Conservation (phyloP, 1,140 invertebrate genomes). For the Atta texana region DNA sequence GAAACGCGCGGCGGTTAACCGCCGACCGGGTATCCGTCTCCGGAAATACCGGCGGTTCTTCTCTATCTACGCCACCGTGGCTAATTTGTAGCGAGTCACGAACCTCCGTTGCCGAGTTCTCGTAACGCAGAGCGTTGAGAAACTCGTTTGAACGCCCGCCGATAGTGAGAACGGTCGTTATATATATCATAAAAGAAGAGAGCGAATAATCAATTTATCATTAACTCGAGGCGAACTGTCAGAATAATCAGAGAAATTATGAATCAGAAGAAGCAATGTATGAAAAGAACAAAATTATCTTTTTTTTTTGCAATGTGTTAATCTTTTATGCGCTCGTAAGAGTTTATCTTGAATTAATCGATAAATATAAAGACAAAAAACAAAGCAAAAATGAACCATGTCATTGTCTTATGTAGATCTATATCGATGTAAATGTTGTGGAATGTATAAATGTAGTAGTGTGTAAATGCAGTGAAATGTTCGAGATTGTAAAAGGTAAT, state of each 20-base stretch:
- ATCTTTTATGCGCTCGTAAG: neutral
- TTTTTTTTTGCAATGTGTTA: neutral
- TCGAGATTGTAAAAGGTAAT: neutral
- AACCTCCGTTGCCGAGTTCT: constrained; percentile 18
- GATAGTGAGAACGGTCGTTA: constrained; percentile 27
- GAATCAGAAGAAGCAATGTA: neutral
- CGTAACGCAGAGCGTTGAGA: constrained; percentile 10
- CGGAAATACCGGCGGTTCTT: constrained; percentile 61
- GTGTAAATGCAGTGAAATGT: too few relatives aligned
- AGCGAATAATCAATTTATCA: constrained; percentile 32
- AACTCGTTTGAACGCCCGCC: constrained; percentile 18
- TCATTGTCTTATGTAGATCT: neutral
- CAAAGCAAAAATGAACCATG: neutral
- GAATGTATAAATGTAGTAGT: too few relatives aligned
- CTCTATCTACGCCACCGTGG: constrained; percentile 36
- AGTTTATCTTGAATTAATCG: neutral
- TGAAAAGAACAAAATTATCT: neutral
- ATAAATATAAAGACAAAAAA: neutral
- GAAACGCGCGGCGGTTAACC: constrained; percentile 56
- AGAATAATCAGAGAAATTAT: neutral
- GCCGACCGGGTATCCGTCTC: constrained; percentile 42
- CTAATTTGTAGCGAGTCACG: constrained; percentile 51
- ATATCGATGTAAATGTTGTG: neutral
- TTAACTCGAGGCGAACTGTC: neutral
- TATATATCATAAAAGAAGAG: constrained; percentile 4